Evolutionary conservation across 2,888 invertebrate species (phyloP).

Genomic region (Drosophila anomalipes): DNA sequence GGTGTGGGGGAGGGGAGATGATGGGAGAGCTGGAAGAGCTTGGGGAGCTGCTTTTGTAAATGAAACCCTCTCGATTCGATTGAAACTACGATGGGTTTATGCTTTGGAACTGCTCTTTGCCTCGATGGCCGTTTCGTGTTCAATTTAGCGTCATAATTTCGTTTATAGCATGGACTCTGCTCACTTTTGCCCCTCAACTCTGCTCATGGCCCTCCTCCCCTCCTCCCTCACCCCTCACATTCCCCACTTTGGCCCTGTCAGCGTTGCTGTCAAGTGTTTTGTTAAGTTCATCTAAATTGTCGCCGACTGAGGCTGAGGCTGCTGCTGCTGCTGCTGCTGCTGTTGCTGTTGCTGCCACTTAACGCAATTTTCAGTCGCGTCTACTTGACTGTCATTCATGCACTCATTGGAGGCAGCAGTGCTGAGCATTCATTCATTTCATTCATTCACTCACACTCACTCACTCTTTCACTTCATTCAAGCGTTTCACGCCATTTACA

Average conservation of each 20-base stretch:
- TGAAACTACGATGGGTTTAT: constrained; percentile 49
- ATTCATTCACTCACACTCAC: constrained; percentile 30
- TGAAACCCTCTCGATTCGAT: constrained; percentile 44
- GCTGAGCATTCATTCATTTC: constrained; percentile 43
- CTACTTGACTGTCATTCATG: constrained; percentile 70
- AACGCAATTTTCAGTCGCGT: constrained; percentile 69
- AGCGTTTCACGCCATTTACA: constrained; percentile 78
- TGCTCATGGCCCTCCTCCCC: not conserved
- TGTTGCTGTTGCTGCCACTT: constrained; percentile 55
- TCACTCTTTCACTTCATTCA: constrained; percentile 38
- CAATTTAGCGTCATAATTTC: constrained; percentile 82
- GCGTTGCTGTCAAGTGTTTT: constrained; percentile 76
- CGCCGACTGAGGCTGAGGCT: constrained; percentile 43
- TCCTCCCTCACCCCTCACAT: not conserved
- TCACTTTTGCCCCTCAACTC: constrained; percentile 39
- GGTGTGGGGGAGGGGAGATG: constrained; percentile 4
- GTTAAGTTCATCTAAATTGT: constrained; percentile 82
- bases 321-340: constrained; percentile 6
- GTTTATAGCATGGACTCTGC: constrained; percentile 73
- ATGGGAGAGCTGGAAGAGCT: constrained; percentile 8
- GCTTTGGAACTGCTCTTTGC: constrained; percentile 54
- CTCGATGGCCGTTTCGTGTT: constrained; percentile 74
- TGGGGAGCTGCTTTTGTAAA: constrained; percentile 45
- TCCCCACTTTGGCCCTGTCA: constrained; percentile 19
- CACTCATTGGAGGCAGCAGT: constrained; percentile 34